These are phyloP conservation scores for Sebastiscus tertius DNA, from an alignment of 2,797 vertebrate species.

Conservation along the genomic window DNA sequence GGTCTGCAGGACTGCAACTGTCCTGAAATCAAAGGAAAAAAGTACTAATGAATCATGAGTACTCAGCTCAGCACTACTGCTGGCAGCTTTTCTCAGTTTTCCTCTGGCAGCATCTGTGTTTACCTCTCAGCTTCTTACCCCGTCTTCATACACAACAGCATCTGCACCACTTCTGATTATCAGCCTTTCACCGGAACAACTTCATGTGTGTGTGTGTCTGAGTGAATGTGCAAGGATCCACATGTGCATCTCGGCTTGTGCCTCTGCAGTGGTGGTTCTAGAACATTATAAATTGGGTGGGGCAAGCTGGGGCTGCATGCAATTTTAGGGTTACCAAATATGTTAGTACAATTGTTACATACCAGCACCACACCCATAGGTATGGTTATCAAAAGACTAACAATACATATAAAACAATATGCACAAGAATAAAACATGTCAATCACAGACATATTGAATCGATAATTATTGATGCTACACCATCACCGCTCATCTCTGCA, in stretches of 20 bases:
- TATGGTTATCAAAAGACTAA: neutral
- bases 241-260: neutral
- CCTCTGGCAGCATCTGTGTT: slow-evolving; percentile 27
- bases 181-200: neutral
- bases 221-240: neutral
- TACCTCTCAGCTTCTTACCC: neutral
- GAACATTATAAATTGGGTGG: neutral
- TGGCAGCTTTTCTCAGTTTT: neutral
- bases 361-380: neutral
- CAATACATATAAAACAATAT: neutral
- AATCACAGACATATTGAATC: too few species aligned
- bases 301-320: neutral
- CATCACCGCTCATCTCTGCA: too few species aligned
- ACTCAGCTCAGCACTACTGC: neutral
- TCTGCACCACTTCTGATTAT: neutral
- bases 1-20: neutral
- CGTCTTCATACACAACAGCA: neutral
- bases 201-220: neutral
- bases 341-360: neutral
- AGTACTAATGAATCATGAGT: neutral
- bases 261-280: neutral
- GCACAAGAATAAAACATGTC: neutral
- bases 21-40: slow-evolving; percentile 1
- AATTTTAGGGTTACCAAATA: neutral
- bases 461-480: too few species aligned